Base-by-base conservation (phyloP, 1,140 invertebrate species). In the Sinella curviseta region DNA sequence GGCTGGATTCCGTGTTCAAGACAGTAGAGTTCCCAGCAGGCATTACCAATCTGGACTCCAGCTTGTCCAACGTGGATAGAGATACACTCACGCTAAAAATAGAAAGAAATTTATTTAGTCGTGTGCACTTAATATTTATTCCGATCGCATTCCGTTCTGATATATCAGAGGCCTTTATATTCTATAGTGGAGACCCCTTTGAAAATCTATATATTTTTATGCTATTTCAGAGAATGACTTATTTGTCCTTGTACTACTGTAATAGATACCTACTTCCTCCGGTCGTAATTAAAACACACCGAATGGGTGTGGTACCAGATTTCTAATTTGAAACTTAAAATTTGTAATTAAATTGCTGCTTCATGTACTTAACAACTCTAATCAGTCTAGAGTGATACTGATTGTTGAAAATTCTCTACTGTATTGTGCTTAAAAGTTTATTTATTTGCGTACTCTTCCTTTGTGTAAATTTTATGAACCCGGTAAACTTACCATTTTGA, bases 1-100 rank as follows among this genome's bases (percentile, higher is more conserved):
- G 94, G 94, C 87, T 95, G 94, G 85, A 96, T 96, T 34, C 94
- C 94, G 91, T 87, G 77, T 89, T 91, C 86, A 91, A 92, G 86
- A 92, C 91, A 91, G 90, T 84, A 95, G 76, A 91, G 86, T 85
- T 92, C 91, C 91, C 91, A 92, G 84, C 91, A 91, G 81, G 91
- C 90, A 85, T 92, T 92, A 80, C 91, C 93, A 85, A 94, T 93
- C 87, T 92, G 92, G 84, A 92, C 91, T 85, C 92, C 92, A 85
- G 92, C 92, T 88, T 93, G 92, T 79, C 92, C 92, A 85, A 93
- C 90, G 84, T 93, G 92, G 86, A 93, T 89, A 80, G 91, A 92
- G 87, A 92, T 92, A 87, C 92, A 92, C 83, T 90, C 89, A 60
- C 85, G 81, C 77, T 90, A 83, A 24, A 86, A 86, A 82, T 70